These are phyloP conservation scores for Arge pagana DNA, from an alignment of 2,888 invertebrate genomes.

Conservation along the genomic window DNA sequence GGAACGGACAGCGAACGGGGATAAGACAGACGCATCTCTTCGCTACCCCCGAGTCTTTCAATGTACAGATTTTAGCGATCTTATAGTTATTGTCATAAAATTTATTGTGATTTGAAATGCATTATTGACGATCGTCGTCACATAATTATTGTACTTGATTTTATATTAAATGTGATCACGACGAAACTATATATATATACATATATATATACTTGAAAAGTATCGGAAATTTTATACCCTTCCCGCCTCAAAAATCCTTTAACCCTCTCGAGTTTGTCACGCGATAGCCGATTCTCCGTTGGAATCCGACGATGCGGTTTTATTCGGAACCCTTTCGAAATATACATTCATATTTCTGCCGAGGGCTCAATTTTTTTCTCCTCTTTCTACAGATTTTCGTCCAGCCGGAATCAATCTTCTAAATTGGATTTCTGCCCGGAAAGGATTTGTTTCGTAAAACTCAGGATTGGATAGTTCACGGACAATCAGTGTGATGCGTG, in stretches of 20 bases:
- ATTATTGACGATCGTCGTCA: conserved; percentile 47
- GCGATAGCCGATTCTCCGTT: too few relatives aligned
- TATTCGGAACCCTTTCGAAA: too few relatives aligned
- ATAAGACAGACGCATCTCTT: conserved; percentile 57
- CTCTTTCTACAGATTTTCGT: too few relatives aligned
- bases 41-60: conserved; percentile 59
- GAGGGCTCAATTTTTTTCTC: too few relatives aligned
- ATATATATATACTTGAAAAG: not conserved
- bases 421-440: too few relatives aligned
- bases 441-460: too few relatives aligned
- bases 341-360: not conserved
- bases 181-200: conserved; percentile 39
- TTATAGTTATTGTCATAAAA: conserved; percentile 53
- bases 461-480: too few relatives aligned
- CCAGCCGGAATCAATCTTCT: too few relatives aligned
- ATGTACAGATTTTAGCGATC: conserved; percentile 59
- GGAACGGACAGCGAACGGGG: conserved; percentile 46
- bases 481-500: too few relatives aligned
- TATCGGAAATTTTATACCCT: too few relatives aligned
- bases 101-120: conserved; percentile 48
- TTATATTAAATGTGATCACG: conserved; percentile 56
- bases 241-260: not conserved
- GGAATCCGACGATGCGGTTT: too few relatives aligned
- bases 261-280: too few relatives aligned
- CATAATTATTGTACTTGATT: conserved; percentile 57